Percentiles rank a stretch among this genome's conserved stretches.
Conservation (phyloP, 2,797 vertebrate species). For the Chrysocyon brachyurus region DNA sequence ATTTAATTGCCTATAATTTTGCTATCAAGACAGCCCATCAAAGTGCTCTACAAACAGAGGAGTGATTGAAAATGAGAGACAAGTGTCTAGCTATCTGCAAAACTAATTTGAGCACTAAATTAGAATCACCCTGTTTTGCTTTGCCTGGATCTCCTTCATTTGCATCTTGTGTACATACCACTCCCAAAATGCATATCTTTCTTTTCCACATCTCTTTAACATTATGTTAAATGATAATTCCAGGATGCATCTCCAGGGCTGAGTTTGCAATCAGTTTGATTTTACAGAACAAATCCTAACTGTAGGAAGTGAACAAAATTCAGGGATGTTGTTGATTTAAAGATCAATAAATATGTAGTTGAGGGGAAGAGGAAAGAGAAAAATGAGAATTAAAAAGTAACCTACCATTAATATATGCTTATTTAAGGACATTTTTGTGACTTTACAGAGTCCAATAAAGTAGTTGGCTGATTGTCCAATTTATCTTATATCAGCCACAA, state of each 20-base stretch:
- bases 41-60: slow-evolving; percentile 72
- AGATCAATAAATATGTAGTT: slow-evolving; percentile 59
- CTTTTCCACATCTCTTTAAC: slow-evolving; percentile 27
- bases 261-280: slow-evolving; percentile 69
- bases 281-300: slow-evolving; percentile 60
- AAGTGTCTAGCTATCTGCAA: slow-evolving; percentile 79
- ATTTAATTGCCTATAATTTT: slow-evolving; percentile 85
- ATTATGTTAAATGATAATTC: slow-evolving; percentile 52
- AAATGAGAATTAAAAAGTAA: not conserved
- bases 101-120: slow-evolving; percentile 75
- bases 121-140: slow-evolving; percentile 76
- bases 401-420: not conserved
- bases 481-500: not conserved
- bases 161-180: slow-evolving; percentile 70
- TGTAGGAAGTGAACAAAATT: slow-evolving; percentile 64
- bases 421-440: not conserved
- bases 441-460: not conserved
- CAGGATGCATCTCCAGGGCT: slow-evolving; percentile 40
- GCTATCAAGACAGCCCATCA: slow-evolving; percentile 82
- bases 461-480: not conserved
- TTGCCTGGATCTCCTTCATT: slow-evolving; percentile 74
- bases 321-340: slow-evolving; percentile 46
- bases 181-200: slow-evolving; percentile 3
- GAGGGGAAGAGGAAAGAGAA: not conserved
- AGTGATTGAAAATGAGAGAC: slow-evolving; percentile 79